Conservation (phyloP, 2,888 invertebrate species). For the Meiosimyza decipiens region DNA sequence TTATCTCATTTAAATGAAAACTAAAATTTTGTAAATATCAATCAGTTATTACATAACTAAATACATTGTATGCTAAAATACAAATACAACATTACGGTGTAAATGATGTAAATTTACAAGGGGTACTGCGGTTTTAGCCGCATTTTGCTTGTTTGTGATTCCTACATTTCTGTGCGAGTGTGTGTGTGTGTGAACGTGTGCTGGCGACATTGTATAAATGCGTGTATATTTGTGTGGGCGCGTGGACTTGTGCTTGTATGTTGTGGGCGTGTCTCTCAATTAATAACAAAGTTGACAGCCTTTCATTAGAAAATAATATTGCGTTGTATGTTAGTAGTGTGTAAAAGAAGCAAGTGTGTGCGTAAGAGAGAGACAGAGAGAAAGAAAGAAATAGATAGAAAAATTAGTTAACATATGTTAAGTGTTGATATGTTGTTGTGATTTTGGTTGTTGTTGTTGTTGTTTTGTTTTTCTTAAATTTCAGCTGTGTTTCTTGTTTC, state of each 20-base stretch:
- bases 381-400: constrained; percentile 6
- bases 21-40: no score
- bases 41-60: no score
- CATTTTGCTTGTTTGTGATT: not conserved
- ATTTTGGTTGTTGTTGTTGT: not conserved
- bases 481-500: constrained; percentile 17
- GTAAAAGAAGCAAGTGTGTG: not conserved
- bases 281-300: constrained; percentile 39
- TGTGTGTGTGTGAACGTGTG: constrained; percentile 7
- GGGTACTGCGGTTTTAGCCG: not conserved
- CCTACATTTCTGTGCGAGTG: not conserved
- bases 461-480: not conserved
- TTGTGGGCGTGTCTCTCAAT: constrained; percentile 32
- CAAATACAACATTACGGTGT: no score
- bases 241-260: not conserved
- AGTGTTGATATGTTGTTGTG: constrained; percentile 4
- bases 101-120: no score
- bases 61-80: no score
- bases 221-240: not conserved
- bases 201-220: constrained; percentile 10
- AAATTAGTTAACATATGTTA: constrained; percentile 20
- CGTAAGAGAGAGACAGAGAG: not conserved
- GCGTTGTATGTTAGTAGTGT: not conserved
- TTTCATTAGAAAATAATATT: not conserved
- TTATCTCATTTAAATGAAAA: no score